Percentiles rank a stretch among this genome's conserved stretches.
Evolutionary conservation across 2,797 vertebrate species (phyloP).

Genomic region (Octomys mimax): DNA sequence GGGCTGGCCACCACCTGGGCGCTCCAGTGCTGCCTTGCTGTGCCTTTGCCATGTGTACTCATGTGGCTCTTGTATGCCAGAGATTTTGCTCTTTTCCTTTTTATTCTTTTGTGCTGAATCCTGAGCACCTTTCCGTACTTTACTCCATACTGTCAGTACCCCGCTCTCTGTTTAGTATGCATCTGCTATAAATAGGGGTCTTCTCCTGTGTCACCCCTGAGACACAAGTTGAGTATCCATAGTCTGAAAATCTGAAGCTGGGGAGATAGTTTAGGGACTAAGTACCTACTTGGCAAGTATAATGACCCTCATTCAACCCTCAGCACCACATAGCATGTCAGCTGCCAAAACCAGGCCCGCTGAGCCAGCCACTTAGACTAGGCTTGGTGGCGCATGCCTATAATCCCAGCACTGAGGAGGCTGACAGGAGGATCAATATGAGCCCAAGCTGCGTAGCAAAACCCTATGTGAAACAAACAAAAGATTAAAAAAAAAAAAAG

Average conservation of each 20-base stretch:
- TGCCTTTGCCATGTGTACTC: background rate
- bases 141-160: background rate
- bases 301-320: no score
- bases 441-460: no score
- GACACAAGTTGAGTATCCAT: background rate
- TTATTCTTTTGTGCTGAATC: background rate
- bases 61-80: background rate
- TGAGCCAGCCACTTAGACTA: no score
- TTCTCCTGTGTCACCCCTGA: background rate
- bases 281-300: no score
- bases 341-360: no score
- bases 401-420: no score
- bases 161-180: background rate
- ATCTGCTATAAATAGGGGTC: background rate
- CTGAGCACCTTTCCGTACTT: background rate
- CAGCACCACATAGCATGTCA: no score
- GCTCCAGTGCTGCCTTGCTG: background rate
- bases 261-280: no score
- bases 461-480: no score
- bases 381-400: no score
- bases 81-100: background rate
- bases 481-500: no score
- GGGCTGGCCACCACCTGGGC: fast-evolving
- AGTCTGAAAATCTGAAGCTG: background rate
- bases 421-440: no score